Evolutionary conservation across 2,888 invertebrate species (phyloP), one percentile per base, ranked within the genome.

Genomic region (Elysia crispata): DNA sequence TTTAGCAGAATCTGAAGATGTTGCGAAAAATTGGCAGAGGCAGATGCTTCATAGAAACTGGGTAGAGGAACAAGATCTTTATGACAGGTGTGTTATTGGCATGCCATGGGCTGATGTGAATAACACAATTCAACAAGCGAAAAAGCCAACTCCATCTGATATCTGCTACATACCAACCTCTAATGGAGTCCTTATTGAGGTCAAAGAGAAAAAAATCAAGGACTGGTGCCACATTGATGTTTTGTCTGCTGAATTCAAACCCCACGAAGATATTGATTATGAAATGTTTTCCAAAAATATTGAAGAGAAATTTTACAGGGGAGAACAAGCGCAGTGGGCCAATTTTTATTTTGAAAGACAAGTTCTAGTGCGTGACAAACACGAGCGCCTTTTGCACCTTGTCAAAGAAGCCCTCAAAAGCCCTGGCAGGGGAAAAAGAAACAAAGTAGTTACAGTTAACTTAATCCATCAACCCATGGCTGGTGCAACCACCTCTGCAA

Each of bases 401-500:
- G 77, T 85, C 13, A 41, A 77, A 66, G 31, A 75, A 31, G 76
- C 83, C 18, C 70, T 84, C 57, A 60, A 82, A 15, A 82, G 81
- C 20, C 57, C 78, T 54, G 69, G 74, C 0, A 80, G 76, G 15
- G 83, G 79, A 28, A 79, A 84, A 20, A 82, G 86, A 31, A 81
- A 82, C 28, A 81, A 79, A 62, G 84, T 88, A 23, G 84, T 77
- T 20, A 74, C 80, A 8, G 84, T 88, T 13, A 77, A 74, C n/a
- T 72, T 89, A n/a, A 81, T 81, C 50, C 88, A 89, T 69, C 87
- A 89, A 70, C 87, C 88, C 25, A 87, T 88, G 1, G 86, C 89
- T 15, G 89, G 89, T 1, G 89, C 86, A 28, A 86, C 87, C 0
- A 89, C 89, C 1, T 81, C 85, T 30, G 86, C 88, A n/a, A 85